Base-by-base conservation (phyloP, 2,888 invertebrate genomes). In the Euphydryas editha region DNA sequence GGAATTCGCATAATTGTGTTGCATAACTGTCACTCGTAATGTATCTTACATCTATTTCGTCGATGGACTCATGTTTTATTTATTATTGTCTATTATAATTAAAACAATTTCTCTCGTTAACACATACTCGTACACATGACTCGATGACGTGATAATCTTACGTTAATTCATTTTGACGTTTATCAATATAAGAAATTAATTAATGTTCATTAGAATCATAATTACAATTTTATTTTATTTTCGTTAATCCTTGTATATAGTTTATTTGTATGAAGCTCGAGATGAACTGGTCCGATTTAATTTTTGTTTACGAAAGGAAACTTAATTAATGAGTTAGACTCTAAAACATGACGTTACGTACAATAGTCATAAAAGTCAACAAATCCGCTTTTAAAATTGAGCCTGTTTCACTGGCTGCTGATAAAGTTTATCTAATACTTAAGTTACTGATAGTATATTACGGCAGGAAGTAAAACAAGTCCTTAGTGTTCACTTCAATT, bases 1-100 rank as follows among this genome's bases (percentile, higher is more conserved):
- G 44, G 44, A 44, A 18, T 44, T 42, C 54, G 13, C 51, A n/a
- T 51, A 51, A 51, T 51, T 51, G 24, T 24, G 1, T 51, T 51
- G 51, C 51, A 51, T 51, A 51, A 51, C 51, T 51, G 24, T 51
- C 51, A 51, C 51, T 51, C 51, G 21, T 51, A 51, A 30, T 51
- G 51, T 51, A n/a, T 51, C 24, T 24, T 30, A 30, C 24, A 11
- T 51, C 24, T 51, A 24, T 51, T 51, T 51, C 24, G 24, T 30
- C 6, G 2, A n/a, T n/a, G 10, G 24, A 15, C n/a, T 24, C 15
- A 51, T n/a, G 24, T 51, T 24, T 24, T 18, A 30, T 30, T 30
- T n/a, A 51, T 24, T 51, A 15, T 7, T 39, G 39, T 39, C 15
- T 39, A 39, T 39, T 39, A 39, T 39, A 39, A 39, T 39, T 39